Base-by-base conservation (phyloP, 2,888 invertebrate genomes). In the Thereva unica region DNA sequence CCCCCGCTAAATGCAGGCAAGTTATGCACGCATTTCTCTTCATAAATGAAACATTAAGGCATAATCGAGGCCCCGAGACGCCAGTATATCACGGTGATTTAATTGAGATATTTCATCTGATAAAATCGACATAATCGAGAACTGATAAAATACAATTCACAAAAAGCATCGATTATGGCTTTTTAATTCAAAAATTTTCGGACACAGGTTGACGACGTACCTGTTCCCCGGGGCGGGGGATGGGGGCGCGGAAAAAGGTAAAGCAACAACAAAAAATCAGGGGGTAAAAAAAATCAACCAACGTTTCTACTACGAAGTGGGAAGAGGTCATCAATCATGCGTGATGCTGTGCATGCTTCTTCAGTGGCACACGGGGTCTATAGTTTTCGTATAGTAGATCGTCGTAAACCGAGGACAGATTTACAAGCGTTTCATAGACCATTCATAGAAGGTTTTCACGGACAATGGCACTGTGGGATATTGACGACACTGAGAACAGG, bases 21-120 rank as follows among this genome's bases (percentile, higher is more conserved):
- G 23, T 23, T 35, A 41, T 37, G 55, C 61, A n/a, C 7, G 8
- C 38, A 10, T 9, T 10, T 37, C 47, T 12, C 41, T 9, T 5
- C 4, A 8, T 12, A 10, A 59, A 10, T n/a, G 50, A 23, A 23
- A 23, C 61, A 50, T 50, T 50, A 50, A 41, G 40, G 45, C 49
- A 61, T 50, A 61, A 61, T 61, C 61, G 50, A 50, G 50, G 12
- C 35, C 40, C 50, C 23, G 61, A 44, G 37, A 34, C 37, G 35
- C 50, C 50, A 34, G 50, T 50, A 61, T 61, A 61, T 61, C 50
- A 50, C 42, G 50, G 23, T 23, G 40, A 9, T 12, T 64, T 64
- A 64, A 64, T 64, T 64, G 64, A 64, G 64, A 64, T 54, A 64
- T 64, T 64, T 23, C 54, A 64, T 64, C 54, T 47, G 55, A 45